Percentiles rank a stretch among this genome's conserved stretches.
Conservation (phyloP, 2,888 invertebrate species). For the Drosophila algonquin region DNA sequence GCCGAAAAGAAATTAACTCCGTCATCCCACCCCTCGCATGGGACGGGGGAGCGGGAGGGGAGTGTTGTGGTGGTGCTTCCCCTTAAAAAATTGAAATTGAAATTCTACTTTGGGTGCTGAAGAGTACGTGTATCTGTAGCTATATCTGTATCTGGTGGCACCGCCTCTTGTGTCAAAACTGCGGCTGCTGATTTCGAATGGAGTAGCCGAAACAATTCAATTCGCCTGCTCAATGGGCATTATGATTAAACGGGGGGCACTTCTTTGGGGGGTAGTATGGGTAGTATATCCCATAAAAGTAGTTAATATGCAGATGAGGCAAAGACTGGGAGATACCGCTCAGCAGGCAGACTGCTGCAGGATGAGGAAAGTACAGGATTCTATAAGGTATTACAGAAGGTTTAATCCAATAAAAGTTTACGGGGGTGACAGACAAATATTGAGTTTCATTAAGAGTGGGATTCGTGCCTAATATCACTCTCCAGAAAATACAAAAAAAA, state of each 20-base stretch:
- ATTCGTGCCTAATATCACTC: background rate
- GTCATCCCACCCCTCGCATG: too few species aligned
- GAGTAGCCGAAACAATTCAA: slow-evolving; percentile 68
- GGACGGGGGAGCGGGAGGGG: too few species aligned
- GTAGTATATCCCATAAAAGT: background rate
- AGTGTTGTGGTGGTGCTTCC: slow-evolving; percentile 6
- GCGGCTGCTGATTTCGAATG: slow-evolving; percentile 68
- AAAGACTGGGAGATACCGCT: background rate
- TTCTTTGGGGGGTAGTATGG: background rate
- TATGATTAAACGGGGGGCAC: slow-evolving; percentile 49
- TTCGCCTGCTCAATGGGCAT: slow-evolving; percentile 43
- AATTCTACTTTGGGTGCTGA: slow-evolving; percentile 48
- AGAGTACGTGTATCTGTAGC: background rate
- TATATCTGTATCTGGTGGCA: slow-evolving; percentile 32
- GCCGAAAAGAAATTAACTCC: slow-evolving; percentile 63
- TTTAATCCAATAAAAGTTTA: too few species aligned
- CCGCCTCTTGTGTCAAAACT: slow-evolving; percentile 79
- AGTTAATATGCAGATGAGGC: background rate
- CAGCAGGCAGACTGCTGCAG: background rate
- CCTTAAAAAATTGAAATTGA: slow-evolving; percentile 59
- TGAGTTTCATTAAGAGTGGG: too few species aligned
- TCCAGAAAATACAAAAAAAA: too few species aligned
- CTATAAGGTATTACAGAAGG: too few species aligned
- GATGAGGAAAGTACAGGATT: background rate
- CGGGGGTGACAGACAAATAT: too few species aligned